These are phyloP conservation scores for Phalanger gymnotis DNA, from an alignment of 2,797 vertebrate species.

Conservation along the genomic window DNA sequence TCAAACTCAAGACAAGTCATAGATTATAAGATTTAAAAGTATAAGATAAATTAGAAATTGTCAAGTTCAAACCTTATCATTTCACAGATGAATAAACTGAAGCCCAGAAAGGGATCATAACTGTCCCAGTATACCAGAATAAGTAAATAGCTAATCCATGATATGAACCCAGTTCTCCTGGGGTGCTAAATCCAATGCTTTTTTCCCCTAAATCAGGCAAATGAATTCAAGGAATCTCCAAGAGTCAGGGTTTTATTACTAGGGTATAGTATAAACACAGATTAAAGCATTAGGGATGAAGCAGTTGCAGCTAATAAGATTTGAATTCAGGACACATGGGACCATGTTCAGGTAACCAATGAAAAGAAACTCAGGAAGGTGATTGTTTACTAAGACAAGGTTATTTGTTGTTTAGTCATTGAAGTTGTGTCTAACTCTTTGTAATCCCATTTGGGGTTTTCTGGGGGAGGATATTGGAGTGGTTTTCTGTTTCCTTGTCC, in stretches of 20 bases:
- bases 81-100: background rate
- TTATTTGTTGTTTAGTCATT: background rate
- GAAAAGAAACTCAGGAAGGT: background rate
- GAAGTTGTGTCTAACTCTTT: background rate
- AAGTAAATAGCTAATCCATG: background rate
- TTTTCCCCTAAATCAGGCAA: background rate
- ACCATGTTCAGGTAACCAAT: background rate
- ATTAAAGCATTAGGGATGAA: background rate
- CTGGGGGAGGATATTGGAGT: background rate
- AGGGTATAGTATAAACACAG: background rate
- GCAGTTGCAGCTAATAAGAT: background rate
- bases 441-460: background rate
- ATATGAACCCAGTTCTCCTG: background rate
- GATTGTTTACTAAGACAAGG: background rate
- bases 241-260: background rate
- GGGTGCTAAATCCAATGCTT: background rate
- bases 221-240: background rate
- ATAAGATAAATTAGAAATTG: background rate
- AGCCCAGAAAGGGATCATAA: background rate
- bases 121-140: background rate
- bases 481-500: background rate
- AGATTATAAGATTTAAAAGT: background rate
- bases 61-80: background rate
- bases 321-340: background rate
- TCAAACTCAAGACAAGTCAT: background rate